Conservation (phyloP, 2,113 vertebrate genomes). For the Cephalophus harveyi region DNA sequence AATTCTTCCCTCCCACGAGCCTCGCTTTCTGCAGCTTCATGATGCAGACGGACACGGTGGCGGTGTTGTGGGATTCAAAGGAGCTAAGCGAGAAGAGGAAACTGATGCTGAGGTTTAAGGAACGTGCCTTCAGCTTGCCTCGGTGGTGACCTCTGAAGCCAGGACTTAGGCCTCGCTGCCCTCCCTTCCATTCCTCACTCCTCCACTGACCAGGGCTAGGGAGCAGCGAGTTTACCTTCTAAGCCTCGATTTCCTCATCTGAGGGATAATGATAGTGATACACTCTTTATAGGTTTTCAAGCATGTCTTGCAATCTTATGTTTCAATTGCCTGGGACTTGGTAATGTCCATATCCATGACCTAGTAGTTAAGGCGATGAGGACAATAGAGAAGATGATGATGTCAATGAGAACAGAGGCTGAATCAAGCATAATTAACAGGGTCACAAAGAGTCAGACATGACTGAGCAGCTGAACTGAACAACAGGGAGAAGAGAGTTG, state of each 20-base stretch:
- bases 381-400: no score
- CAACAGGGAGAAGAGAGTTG: background rate
- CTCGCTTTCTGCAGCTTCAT: background rate
- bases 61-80: background rate
- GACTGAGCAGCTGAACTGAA: background rate
- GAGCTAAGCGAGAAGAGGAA: background rate
- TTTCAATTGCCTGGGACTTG: background rate
- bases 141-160: background rate
- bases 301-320: background rate
- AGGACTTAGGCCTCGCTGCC: background rate
- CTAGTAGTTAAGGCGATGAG: background rate
- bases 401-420: background rate
- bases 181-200: background rate
- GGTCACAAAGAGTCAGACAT: background rate
- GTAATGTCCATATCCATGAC: no score
- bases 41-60: background rate
- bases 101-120: background rate
- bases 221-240: background rate
- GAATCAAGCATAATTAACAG: background rate
- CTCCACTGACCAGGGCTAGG: rapidly evolving
- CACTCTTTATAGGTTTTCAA: background rate
- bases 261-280: background rate
- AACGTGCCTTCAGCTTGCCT: background rate
- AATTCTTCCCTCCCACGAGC: background rate
- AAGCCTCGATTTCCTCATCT: background rate